Percentiles rank a stretch among this genome's conserved stretches.
Conservation (phyloP, 92 coral and sea anemone genomes). For the Siderastrea radians region DNA sequence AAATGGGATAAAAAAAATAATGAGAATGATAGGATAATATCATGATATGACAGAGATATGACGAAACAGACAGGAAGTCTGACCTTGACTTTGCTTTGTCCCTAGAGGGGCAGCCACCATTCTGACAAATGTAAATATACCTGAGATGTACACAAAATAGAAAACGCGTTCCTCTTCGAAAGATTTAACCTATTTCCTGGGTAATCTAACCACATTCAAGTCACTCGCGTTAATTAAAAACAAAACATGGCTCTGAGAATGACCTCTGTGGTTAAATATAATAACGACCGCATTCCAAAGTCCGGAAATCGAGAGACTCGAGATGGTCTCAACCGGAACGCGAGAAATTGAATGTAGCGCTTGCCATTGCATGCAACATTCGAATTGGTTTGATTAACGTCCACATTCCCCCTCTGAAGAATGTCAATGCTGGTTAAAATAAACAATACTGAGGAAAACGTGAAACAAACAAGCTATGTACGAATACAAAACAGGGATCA, state of each 20-base stretch:
- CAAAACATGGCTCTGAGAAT: neutral
- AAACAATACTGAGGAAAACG: neutral
- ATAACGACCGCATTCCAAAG: conserved; percentile 19
- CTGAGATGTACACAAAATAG: neutral
- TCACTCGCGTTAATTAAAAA: neutral
- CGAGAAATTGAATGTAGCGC: neutral
- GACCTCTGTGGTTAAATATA: conserved; percentile 1
- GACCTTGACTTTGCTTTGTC: conserved; percentile 10
- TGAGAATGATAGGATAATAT: neutral
- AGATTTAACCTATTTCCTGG: neutral
- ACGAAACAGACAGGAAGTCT: conserved; percentile 33
- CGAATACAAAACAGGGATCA: conserved; percentile 2
- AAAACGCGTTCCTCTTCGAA: neutral
- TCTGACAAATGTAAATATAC: neutral
- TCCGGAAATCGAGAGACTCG: conserved; percentile 37
- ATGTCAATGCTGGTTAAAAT: neutral
- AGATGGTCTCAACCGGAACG: conserved; percentile 28
- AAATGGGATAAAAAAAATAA: neutral
- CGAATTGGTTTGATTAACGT: neutral
- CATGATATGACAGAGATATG: neutral
- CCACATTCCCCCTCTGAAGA: neutral
- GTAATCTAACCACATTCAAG: neutral
- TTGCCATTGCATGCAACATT: neutral
- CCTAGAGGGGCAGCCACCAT: neutral
- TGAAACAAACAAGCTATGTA: conserved; percentile 11